Percentiles rank a stretch among this genome's conserved stretches.
Evolutionary conservation across 2,888 invertebrate species (phyloP).

Genomic region (Arrhopalites spinosus): DNA sequence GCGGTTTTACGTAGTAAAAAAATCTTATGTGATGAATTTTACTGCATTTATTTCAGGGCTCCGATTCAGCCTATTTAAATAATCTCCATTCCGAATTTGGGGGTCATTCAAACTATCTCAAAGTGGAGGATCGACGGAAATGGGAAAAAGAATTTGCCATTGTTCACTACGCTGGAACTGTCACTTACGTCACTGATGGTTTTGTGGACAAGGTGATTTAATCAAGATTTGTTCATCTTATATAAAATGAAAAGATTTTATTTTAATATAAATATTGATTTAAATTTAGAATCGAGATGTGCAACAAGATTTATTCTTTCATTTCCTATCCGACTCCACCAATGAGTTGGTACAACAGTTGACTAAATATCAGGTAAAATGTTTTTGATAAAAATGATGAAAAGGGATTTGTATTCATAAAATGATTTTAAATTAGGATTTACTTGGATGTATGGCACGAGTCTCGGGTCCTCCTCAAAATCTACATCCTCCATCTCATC

Average conservation of each 20-base stretch:
- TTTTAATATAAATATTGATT: too few relatives aligned
- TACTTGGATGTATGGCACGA: slow-evolving; percentile 60
- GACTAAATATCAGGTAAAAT: slow-evolving; percentile 58
- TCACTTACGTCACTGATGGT: slow-evolving; percentile 80
- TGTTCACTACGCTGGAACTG: slow-evolving; percentile 85
- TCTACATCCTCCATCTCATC: background rate
- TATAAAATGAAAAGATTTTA: too few relatives aligned
- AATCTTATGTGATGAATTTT: too few relatives aligned
- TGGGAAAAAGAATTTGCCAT: slow-evolving; percentile 92
- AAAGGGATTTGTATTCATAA: too few relatives aligned
- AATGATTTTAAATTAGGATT: too few relatives aligned
- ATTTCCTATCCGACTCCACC: slow-evolving; percentile 80
- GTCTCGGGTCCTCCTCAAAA: slow-evolving; percentile 57
- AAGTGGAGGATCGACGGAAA: slow-evolving; percentile 78
- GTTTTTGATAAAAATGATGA: too few relatives aligned
- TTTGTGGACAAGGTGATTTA: slow-evolving; percentile 78
- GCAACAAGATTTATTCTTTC: slow-evolving; percentile 90
- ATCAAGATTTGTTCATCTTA: too few relatives aligned
- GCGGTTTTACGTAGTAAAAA: too few relatives aligned
- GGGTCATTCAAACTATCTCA: slow-evolving; percentile 79
- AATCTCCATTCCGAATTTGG: slow-evolving; percentile 89
- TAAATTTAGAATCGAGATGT: slow-evolving; percentile 83
- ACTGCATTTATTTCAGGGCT: slow-evolving; percentile 74
- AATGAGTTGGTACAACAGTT: slow-evolving; percentile 73
- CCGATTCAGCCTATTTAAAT: slow-evolving; percentile 82